Percentiles rank a stretch among this genome's conserved stretches.
phyloP scores from a whole-genome alignment of 2,113 vertebrate species.

The Caranx ignobilis region DNA sequence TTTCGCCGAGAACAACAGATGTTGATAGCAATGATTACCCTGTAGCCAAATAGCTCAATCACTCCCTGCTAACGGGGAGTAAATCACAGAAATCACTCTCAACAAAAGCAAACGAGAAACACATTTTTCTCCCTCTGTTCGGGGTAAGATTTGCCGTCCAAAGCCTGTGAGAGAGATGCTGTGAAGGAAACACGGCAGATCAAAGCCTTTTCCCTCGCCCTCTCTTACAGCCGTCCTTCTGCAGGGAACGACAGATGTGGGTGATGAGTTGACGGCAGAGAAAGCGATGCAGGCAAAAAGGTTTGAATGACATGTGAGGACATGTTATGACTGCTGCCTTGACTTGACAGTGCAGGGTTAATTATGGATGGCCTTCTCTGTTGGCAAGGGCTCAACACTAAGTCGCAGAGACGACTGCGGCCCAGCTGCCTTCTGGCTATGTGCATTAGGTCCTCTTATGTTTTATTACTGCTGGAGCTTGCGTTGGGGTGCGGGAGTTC shows the following conservation, averaged over 20 bases:
- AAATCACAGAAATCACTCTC: slow-evolving; percentile 57
- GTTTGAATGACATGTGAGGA: slow-evolving; percentile 74
- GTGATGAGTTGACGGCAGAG: slow-evolving; percentile 63
- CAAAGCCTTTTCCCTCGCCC: slow-evolving; percentile 56
- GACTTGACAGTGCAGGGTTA: slow-evolving; percentile 75
- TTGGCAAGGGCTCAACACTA: slow-evolving; percentile 54
- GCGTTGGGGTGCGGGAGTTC: slow-evolving; percentile 33
- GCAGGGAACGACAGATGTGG: slow-evolving; percentile 63
- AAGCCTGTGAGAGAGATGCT: slow-evolving; percentile 63
- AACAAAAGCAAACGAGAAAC: slow-evolving; percentile 58
- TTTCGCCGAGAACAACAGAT: slow-evolving; percentile 50
- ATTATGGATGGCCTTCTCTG: slow-evolving; percentile 79
- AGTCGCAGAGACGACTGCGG: slow-evolving; percentile 58
- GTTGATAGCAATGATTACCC: slow-evolving; percentile 54
- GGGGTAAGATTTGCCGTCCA: slow-evolving; percentile 43
- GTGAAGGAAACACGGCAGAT: slow-evolving; percentile 60
- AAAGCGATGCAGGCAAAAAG: slow-evolving; percentile 66
- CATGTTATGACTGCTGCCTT: slow-evolving; percentile 72
- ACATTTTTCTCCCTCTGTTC: slow-evolving; percentile 55
- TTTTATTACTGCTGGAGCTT: slow-evolving; percentile 72
- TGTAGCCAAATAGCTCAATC: slow-evolving; percentile 54
- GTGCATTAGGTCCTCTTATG: slow-evolving; percentile 62
- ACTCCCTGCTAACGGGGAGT: slow-evolving; percentile 41
- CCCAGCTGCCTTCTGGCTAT: slow-evolving; percentile 65
- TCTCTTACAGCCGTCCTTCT: slow-evolving; percentile 35